Evolutionary conservation across 2,113 vertebrate species (phyloP).

Genomic region (Sylvia atricapilla): DNA sequence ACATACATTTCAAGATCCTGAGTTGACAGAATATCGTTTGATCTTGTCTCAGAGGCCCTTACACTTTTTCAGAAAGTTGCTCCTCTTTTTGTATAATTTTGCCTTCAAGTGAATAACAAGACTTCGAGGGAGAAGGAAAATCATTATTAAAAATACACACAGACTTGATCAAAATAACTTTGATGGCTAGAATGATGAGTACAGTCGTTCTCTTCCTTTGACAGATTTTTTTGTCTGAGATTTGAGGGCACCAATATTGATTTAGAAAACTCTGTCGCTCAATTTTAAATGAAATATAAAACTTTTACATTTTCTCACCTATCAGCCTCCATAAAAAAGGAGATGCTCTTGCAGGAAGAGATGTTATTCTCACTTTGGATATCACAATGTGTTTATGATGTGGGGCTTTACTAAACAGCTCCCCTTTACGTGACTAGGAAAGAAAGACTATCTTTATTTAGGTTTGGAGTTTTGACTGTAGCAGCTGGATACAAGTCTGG

Average conservation of each 20-base stretch:
- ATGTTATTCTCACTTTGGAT: neutral
- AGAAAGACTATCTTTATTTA: neutral
- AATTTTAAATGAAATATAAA: constrained; percentile 41
- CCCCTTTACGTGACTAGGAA: neutral
- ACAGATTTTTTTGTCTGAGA: constrained; percentile 34
- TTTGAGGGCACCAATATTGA: constrained; percentile 45
- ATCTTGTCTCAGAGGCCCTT: constrained; percentile 7
- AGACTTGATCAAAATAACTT: constrained; percentile 62
- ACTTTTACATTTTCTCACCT: constrained; percentile 18
- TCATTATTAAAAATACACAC: constrained; percentile 50
- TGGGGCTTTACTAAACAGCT: neutral
- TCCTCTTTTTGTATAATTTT: constrained; percentile 46
- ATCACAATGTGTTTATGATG: neutral
- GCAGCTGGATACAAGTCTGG: neutral
- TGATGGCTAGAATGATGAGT: constrained; percentile 45
- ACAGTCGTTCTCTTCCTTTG: constrained; percentile 26
- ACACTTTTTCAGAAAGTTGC: constrained; percentile 30
- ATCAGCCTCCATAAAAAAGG: neutral
- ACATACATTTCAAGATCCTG: neutral
- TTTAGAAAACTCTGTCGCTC: constrained; percentile 22
- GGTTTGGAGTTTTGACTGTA: neutral
- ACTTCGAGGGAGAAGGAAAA: constrained; percentile 30
- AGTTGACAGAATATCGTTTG: neutral
- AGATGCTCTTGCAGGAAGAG: neutral
- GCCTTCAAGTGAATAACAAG: constrained; percentile 46